Evolutionary conservation across 2,113 vertebrate genomes (phyloP).

Genomic region (Scalopus aquaticus): DNA sequence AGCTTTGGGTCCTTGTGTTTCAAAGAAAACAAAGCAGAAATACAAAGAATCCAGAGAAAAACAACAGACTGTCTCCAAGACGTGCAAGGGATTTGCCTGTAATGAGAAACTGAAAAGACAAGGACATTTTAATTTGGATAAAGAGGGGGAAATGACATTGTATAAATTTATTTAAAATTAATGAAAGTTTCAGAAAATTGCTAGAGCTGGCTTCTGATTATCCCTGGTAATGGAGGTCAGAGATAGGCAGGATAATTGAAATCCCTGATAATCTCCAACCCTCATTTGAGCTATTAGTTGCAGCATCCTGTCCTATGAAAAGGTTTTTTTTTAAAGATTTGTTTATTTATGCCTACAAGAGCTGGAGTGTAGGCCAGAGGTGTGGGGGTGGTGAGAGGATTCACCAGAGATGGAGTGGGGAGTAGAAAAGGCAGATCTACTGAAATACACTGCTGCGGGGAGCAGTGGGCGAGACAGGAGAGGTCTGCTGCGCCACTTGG

Average conservation of each 20-base stretch:
- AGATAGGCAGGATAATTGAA: conserved; percentile 69
- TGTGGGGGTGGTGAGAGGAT: too few species aligned
- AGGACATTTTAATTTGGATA: conserved; percentile 67
- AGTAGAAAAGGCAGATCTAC: too few species aligned
- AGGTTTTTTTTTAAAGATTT: too few species aligned
- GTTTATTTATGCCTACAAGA: too few species aligned
- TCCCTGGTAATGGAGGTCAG: conserved; percentile 72
- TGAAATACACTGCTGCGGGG: too few species aligned
- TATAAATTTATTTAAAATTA: conserved; percentile 75
- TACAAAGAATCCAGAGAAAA: conserved; percentile 64
- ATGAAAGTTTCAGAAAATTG: conserved; percentile 75
- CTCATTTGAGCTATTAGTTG: conserved; percentile 51
- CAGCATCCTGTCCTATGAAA: not conserved
- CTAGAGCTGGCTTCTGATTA: conserved; percentile 67
- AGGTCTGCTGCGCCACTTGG: too few species aligned
- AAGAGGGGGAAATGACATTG: not conserved
- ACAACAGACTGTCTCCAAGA: conserved; percentile 62
- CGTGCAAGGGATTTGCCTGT: conserved; percentile 34
- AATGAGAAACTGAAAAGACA: conserved; percentile 62
- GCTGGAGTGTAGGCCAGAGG: too few species aligned
- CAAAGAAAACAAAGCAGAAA: conserved; percentile 74
- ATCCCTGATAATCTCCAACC: conserved; percentile 69
- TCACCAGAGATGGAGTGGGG: too few species aligned
- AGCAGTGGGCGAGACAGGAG: too few species aligned
- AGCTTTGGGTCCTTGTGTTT: conserved; percentile 54